These are phyloP conservation scores for Noturus placidus DNA, from an alignment of 2,113 vertebrate genomes.

Conservation along the genomic window DNA sequence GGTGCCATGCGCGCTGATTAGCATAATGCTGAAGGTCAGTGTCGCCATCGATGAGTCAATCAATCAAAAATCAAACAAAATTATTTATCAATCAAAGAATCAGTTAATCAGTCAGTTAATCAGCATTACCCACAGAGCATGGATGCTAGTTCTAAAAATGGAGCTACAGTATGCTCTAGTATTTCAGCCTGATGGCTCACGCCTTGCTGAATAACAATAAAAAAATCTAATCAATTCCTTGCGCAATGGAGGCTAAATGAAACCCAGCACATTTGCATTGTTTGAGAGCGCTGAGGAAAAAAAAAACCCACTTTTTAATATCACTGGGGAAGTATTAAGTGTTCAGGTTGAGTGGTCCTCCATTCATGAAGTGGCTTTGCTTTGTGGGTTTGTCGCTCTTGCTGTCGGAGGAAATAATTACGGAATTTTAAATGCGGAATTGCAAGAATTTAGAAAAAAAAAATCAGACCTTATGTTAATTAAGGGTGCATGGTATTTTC, in stretches of 20 bases:
- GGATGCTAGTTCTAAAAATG: background rate
- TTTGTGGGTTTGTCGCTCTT: conserved; percentile 64
- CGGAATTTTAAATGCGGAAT: conserved; percentile 42
- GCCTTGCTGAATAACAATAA: background rate
- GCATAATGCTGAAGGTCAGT: conserved; percentile 74
- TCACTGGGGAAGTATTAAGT: background rate
- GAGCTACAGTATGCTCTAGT: background rate
- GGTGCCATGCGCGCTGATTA: conserved; percentile 68
- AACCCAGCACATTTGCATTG: conserved; percentile 1
- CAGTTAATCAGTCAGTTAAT: background rate
- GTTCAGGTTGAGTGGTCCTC: conserved; percentile 33
- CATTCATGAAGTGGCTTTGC: conserved; percentile 48
- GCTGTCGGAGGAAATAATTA: conserved; percentile 48
- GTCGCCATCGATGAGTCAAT: background rate
- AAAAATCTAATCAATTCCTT: background rate
- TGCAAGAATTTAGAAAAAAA: conserved; percentile 16
- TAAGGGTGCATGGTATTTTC: conserved; percentile 30
- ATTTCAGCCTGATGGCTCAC: background rate
- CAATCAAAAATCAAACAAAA: background rate
- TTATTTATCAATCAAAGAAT: conserved; percentile 10
- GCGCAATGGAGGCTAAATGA: background rate
- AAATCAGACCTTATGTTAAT: conserved; percentile 46
- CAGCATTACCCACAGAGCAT: conserved; percentile 15
- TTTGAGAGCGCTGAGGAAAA: background rate
- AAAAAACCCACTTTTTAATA: conserved; percentile 13